Conservation (phyloP, 2,797 vertebrate genomes). For the Otus scops region DNA sequence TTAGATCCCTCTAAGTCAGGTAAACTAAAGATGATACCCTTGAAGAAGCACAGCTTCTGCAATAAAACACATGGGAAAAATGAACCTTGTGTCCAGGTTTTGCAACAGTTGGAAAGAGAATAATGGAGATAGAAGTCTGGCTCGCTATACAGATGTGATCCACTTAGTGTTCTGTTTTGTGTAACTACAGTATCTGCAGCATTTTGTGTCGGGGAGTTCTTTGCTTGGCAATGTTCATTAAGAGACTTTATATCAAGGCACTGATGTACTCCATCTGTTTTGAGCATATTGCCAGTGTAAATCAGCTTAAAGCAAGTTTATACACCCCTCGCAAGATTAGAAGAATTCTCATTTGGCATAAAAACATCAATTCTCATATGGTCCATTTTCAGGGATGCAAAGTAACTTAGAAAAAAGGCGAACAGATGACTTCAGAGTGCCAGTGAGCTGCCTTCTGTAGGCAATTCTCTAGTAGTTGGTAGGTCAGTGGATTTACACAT, state of each 20-base stretch:
- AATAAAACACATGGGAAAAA: background rate
- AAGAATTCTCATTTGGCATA: background rate
- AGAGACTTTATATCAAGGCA: background rate
- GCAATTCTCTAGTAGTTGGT: accelerated
- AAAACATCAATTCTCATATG: background rate
- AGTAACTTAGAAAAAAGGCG: background rate
- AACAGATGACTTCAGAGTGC: background rate
- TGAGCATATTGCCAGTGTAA: constrained; percentile 8
- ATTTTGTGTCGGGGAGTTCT: background rate
- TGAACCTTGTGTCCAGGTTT: background rate
- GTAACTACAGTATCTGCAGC: background rate
- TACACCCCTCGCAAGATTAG: background rate
- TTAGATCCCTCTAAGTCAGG: background rate
- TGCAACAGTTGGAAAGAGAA: background rate
- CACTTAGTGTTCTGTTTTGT: background rate
- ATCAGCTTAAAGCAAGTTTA: constrained; percentile 18
- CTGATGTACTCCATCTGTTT: constrained; percentile 45
- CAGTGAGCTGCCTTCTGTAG: background rate
- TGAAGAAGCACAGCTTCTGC: background rate
- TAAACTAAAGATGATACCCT: background rate
- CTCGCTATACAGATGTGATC: background rate
- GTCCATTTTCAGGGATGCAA: background rate
- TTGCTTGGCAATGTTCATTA: background rate
- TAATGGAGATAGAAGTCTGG: background rate
- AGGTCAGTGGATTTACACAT: background rate